Conservation (phyloP, 1,140 invertebrate species). For the Pseudomyrmex pallidus region DNA sequence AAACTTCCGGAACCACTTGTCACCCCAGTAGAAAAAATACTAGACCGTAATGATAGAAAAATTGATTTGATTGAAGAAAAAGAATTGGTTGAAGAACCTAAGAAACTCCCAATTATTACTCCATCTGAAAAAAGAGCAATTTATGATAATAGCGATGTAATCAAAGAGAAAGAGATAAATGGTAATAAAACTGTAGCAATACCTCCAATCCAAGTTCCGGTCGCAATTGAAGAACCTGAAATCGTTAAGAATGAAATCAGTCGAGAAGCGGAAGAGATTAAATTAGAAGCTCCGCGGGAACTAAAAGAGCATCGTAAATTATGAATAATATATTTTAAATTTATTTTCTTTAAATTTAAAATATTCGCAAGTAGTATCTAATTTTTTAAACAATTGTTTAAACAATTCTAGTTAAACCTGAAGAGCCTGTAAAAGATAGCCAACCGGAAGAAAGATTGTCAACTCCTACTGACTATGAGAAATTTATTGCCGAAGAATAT, state of each 20-base stretch:
- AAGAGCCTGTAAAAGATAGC: neutral
- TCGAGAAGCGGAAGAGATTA: neutral
- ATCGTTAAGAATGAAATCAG: neutral
- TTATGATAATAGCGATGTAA: too few relatives aligned
- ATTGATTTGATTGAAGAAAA: neutral
- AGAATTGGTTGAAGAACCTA: too few relatives aligned
- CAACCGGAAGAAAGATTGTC: neutral
- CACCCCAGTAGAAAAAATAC: neutral
- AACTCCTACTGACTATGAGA: constrained; percentile 10
- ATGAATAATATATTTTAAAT: neutral
- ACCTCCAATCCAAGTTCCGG: neutral
- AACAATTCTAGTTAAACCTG: constrained; percentile 12
- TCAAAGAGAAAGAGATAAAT: neutral
- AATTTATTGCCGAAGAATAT: constrained; percentile 40
- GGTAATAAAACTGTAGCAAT: neutral
- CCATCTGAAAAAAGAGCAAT: too few relatives aligned
- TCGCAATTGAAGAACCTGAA: neutral
- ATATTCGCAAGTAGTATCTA: too few relatives aligned
- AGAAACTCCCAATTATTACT: too few relatives aligned
- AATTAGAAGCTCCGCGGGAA: neutral
- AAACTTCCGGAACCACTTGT: too few relatives aligned
- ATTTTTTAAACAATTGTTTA: too few relatives aligned
- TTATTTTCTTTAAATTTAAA: too few relatives aligned
- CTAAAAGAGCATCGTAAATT: constrained; percentile 23
- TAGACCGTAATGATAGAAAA: neutral